Evolutionary conservation across 2,888 invertebrate species (phyloP), one percentile per base, ranked within the genome.

Genomic region (Lithophane ornitopus): DNA sequence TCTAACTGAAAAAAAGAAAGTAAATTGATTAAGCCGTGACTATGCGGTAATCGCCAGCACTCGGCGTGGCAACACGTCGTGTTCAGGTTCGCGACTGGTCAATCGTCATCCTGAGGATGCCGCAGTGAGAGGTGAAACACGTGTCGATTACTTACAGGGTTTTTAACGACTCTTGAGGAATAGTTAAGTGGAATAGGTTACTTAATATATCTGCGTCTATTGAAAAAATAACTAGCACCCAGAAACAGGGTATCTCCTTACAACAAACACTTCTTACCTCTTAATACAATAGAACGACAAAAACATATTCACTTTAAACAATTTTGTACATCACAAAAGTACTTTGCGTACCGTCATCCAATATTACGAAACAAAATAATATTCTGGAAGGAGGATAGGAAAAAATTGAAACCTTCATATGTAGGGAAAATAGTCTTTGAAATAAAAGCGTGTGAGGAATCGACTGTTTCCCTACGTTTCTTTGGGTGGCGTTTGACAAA

Each of bases 401-500:
- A 88, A 88, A 89, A 89, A 84, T 85, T 80, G 85, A 84, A 88
- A 86, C 89, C 84, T 80, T 80, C 81, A 76, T 81, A 80, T 46
- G 77, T 72, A 75, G 70, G 62, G 81, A 81, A 86, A 87, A 88
- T 88, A 87, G 88, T 87, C 88, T 84, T 71, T 72, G 78, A 85
- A 85, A 88, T 87, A 87, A 87, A 91, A 78, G 88, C 86, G 88
- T 87, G 85, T 87, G 86, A 89, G 84, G 86, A 87, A 89, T 89
- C 89, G 89, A 85, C 82, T 88, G 86, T 90, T 90, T 89, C 89
- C 90, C 88, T 90, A 87, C 90, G 88, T 91, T 90, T 90, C 89
- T 92, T 89, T 86, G 91, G 92, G 92, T 93, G 94, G 93, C 94
- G 90, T 95, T 95, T 95, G 96, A 95, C 95, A 95, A 94, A 95